Conservation (phyloP, 2,113 vertebrate species). For the Thinocorus orbignyianus region DNA sequence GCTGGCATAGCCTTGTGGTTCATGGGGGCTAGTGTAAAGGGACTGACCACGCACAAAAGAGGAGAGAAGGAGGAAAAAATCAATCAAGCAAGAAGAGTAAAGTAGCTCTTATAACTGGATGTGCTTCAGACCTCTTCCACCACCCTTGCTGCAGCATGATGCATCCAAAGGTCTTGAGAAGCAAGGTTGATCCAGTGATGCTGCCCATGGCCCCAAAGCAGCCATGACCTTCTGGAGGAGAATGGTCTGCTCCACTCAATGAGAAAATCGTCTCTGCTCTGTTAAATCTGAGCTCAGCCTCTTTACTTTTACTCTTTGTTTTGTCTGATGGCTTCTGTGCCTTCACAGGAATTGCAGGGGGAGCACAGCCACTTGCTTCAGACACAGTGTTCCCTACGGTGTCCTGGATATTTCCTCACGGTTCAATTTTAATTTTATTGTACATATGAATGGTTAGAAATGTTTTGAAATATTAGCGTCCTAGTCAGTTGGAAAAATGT, state of each 20-base stretch:
- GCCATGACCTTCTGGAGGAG: not conserved
- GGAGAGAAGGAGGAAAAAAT: not conserved
- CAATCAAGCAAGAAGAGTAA: not conserved
- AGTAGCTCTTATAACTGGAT: rapidly evolving
- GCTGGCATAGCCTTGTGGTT: not conserved
- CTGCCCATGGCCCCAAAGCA: not conserved
- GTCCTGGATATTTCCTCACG: not conserved
- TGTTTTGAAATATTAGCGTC: not conserved
- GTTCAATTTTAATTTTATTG: not conserved
- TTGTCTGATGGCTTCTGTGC: not conserved
- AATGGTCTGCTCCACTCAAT: not conserved
- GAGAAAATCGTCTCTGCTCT: not conserved
- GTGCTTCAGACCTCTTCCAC: not conserved
- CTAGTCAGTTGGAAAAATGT: not conserved
- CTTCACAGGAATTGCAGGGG: not conserved
- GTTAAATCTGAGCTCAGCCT: not conserved
- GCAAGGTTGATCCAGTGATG: not conserved
- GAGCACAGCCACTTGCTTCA: not conserved
- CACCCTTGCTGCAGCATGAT: not conserved
- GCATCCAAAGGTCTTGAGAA: not conserved
- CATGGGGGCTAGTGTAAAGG: rapidly evolving
- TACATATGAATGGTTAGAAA: not conserved
- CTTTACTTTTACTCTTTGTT: not conserved
- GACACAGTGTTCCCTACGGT: rapidly evolving
- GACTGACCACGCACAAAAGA: not conserved